phyloP scores from a whole-genome alignment of 2,113 vertebrate species.

The Sinocyclocheilus grahami region DNA sequence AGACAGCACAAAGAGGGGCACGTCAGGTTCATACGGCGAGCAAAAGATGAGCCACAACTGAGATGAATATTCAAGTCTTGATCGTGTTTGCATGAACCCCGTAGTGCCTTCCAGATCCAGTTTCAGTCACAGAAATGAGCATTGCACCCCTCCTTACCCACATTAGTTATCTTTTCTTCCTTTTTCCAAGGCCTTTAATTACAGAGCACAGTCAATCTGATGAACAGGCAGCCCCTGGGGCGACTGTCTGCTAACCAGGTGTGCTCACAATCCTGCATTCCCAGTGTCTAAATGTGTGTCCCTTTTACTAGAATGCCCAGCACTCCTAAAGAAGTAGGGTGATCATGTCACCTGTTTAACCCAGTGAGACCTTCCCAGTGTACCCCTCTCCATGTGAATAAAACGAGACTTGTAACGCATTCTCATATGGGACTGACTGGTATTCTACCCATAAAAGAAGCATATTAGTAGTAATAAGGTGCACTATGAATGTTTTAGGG shows the following conservation, averaged over 20 bases:
- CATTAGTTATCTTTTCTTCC: conserved; percentile 33
- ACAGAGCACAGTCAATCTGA: conserved; percentile 73
- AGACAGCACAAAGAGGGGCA: neutral
- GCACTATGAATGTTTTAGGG: neutral
- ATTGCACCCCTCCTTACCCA: conserved; percentile 38
- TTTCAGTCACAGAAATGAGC: conserved; percentile 50
- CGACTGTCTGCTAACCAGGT: conserved; percentile 75
- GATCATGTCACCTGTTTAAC: conserved; percentile 10
- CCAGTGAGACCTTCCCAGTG: neutral
- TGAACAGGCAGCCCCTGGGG: conserved; percentile 70
- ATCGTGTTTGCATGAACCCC: conserved; percentile 43
- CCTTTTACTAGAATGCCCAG: neutral
- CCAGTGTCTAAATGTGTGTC: conserved; percentile 17
- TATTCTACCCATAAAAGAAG: neutral
- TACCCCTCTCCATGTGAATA: neutral
- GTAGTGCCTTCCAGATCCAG: conserved; percentile 65
- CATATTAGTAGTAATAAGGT: neutral
- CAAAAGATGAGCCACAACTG: neutral
- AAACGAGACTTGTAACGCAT: neutral
- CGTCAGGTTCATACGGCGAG: conserved; percentile 1
- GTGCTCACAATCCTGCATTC: conserved; percentile 55
- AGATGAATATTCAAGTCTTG: conserved; percentile 43
- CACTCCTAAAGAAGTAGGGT: neutral
- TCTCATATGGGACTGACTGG: neutral
- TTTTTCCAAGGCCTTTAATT: conserved; percentile 70